phyloP scores from a whole-genome alignment of 2,797 vertebrate species.

The Paratrypauchen microcephalus region DNA sequence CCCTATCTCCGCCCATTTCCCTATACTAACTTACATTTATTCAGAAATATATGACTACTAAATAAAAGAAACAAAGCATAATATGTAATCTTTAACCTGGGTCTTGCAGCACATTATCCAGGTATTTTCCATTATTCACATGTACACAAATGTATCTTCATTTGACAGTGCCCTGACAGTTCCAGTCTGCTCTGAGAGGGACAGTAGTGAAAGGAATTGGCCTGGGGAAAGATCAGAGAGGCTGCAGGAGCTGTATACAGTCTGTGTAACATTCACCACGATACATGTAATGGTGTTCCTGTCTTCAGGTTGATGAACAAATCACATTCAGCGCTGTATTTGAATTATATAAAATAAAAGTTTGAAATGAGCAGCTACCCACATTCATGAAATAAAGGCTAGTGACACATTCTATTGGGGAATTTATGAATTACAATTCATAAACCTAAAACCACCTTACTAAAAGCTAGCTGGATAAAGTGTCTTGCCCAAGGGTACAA shows the following conservation, averaged over 20 bases:
- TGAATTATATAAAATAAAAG: background rate
- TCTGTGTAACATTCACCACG: slow-evolving; percentile 49
- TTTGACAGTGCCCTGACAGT: slow-evolving; percentile 68
- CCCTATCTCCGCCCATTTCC: too few relatives aligned
- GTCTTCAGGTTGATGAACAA: slow-evolving; percentile 51
- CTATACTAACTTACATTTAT: too few relatives aligned
- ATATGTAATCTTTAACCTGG: background rate
- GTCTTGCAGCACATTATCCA: slow-evolving; percentile 31
- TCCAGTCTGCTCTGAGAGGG: slow-evolving; percentile 67
- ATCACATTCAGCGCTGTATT: slow-evolving; percentile 49
- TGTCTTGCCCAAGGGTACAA: background rate
- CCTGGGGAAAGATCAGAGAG: slow-evolving; percentile 68
- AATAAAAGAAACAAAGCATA: background rate
- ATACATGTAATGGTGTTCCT: slow-evolving; percentile 72
- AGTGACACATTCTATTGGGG: background rate
- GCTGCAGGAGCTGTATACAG: slow-evolving; percentile 45
- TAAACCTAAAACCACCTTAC: background rate
- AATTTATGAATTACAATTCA: background rate
- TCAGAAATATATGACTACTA: too few relatives aligned
- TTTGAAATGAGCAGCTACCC: background rate
- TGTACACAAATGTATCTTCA: slow-evolving; percentile 67
- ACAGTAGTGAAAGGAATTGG: slow-evolving; percentile 71
- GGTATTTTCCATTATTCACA: slow-evolving; percentile 64
- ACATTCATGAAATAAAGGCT: background rate
- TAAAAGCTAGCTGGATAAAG: background rate